Evolutionary conservation across 1,140 invertebrate species (phyloP), one percentile per base, ranked within the genome.

Genomic region (Drosophila sturtevanti): DNA sequence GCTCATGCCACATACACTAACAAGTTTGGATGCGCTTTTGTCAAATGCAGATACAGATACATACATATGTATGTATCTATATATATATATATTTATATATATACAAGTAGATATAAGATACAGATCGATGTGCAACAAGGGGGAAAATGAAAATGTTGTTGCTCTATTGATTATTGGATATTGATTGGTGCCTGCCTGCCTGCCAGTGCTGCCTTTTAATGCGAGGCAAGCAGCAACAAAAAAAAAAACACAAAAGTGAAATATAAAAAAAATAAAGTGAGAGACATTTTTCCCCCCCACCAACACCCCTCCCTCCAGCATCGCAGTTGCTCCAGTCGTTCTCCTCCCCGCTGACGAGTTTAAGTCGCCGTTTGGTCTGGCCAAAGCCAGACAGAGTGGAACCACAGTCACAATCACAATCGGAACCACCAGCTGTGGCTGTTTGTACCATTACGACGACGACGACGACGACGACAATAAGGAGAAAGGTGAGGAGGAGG

Each of bases 101-200:
- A 52, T 56, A 6, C 5, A 6, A 31, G 27, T 31, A 31, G 27
- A 31, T 31, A 31, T 31, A 31, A 76, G 41, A 68, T 48, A 63
- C 52, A 41, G 54, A 38, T 41, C 44, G 72, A 18, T 48, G 9
- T 11, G 16, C 41, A 21, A 11, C 18, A 31, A 31, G 41, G 41
- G 9, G 55, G 63, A 72, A 81, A 81, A 87, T 81, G 82, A 68
- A 89, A 89, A 87, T 87, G 82, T 79, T 77, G 74, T 72, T 86
- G 79, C 79, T 87, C 79, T 89, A 89, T 89, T 87, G 84, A 89
- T 87, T 87, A 89, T 89, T 89, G 79, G 74, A 89, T 87, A 87
- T 87, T 87, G 82, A 87, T 87, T 87, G 84, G 78, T 68, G 78
- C 27, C 27, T 31, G 27, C 3, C 27, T 71, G 82, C 66, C 14